Base-by-base conservation (phyloP, 2,113 vertebrate genomes). In the Plotosus lineatus region DNA sequence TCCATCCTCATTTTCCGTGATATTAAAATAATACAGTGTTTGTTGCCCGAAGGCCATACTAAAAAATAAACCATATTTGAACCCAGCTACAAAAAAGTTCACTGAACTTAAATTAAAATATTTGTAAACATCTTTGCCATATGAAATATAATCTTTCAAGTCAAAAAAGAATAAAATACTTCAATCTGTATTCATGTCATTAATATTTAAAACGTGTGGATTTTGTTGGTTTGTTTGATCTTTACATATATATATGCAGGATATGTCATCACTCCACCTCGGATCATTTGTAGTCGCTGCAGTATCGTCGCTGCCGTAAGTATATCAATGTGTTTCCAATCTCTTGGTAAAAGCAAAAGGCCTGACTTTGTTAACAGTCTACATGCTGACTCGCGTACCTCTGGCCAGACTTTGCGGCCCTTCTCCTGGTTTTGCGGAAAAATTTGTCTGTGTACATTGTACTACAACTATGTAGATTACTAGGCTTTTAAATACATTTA, bases 101-200 rank as follows among this genome's bases (percentile, higher is more conserved):
- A 97, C 95, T 97, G 96, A 98, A 98, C 96, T 97, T 96, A 99
- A 98, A 97, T 97, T 95, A 98, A 98, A 98, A 98, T 97, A 98
- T 96, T 94, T 98, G 96, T 98, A 99, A 98, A 99, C 96, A 99
- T 97, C 95, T 97, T 97, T 96, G 96, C 94, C 95, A 97, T 98
- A 98, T 95, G 96, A 99, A 98, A 99, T 98, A 98, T 97, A 98
- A 96, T 96, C 94, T 97, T 98, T 98, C 97, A 99, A 98, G 96
- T 98, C 95, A 97, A 98, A 98, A 97, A 96, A 97, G 95, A 97
- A 98, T 96, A 97, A 97, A 98, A 98, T 97, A 97, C 95, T 98
- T 97, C 93, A 93, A 97, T 96, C 96, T 97, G 96, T 96, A 97
- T 95, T 95, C 96, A 97, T 95, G 95, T 95, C 93, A 95, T 95